phyloP scores from a whole-genome alignment of 2,888 invertebrate species.

The Drosophila quinaria region DNA sequence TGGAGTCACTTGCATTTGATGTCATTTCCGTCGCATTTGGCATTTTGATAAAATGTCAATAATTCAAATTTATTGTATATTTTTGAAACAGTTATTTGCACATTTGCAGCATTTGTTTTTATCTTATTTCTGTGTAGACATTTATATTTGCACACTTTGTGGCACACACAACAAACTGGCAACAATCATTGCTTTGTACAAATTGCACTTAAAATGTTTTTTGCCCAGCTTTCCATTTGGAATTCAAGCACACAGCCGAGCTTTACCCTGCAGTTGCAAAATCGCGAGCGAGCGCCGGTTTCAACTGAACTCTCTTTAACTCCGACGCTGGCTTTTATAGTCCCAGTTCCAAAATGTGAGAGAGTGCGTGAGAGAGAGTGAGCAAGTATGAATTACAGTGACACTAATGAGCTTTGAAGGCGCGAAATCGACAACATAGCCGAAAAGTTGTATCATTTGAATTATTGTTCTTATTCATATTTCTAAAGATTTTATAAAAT shows the following conservation, averaged over 20 bases:
- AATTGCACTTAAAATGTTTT: conserved; percentile 65
- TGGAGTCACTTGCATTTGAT: conserved; percentile 59
- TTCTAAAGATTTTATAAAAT: neutral
- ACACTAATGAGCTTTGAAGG: neutral
- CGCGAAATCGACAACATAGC: neutral
- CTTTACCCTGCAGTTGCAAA: conserved; percentile 59
- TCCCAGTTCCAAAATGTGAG: neutral
- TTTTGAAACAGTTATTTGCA: conserved; percentile 23
- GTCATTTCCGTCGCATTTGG: conserved; percentile 61
- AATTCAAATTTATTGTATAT: conserved; percentile 14
- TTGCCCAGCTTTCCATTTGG: conserved; percentile 60
- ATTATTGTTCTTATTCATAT: neutral
- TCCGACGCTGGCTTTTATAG: conserved; percentile 60
- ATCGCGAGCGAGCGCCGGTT: conserved; percentile 70
- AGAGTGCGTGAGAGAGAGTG: conserved; percentile 23
- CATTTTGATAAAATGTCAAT: conserved; percentile 43
- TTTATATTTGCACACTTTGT: conserved; percentile 11
- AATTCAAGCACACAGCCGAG: conserved; percentile 54
- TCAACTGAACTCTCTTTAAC: conserved; percentile 59
- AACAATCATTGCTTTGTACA: conserved; percentile 43
- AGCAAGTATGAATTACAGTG: conserved; percentile 5
- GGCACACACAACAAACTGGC: conserved; percentile 25
- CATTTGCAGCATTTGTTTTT: conserved; percentile 31
- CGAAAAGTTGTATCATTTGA: neutral
- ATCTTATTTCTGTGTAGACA: conserved; percentile 13